Conservation (phyloP, 2,888 invertebrate genomes). For the Scaptomyza polygonia region DNA sequence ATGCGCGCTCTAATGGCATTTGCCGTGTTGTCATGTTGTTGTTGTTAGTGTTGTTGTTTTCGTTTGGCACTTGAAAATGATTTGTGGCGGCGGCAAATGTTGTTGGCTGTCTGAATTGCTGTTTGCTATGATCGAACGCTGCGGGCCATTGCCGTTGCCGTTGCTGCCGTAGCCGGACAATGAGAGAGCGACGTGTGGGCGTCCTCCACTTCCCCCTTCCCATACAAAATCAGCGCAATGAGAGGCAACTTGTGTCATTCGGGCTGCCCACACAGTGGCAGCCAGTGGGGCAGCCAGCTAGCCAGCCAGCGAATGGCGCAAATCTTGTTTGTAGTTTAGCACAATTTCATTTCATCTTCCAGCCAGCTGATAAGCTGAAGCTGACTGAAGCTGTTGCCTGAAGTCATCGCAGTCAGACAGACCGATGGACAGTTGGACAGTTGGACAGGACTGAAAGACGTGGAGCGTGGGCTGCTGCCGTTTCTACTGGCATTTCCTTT, state of each 20-base stretch:
- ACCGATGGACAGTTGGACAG: slow-evolving; percentile 17
- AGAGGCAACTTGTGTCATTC: slow-evolving; percentile 56
- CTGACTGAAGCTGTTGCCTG: slow-evolving; percentile 28
- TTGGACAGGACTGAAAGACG: slow-evolving; percentile 13
- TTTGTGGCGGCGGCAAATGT: slow-evolving; percentile 71
- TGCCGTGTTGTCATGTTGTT: slow-evolving; percentile 22
- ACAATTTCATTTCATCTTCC: slow-evolving; percentile 76
- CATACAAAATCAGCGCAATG: slow-evolving; percentile 12
- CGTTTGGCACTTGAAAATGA: slow-evolving; percentile 75
- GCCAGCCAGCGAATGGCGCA: slow-evolving; percentile 25
- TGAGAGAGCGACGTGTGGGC: slow-evolving; percentile 56
- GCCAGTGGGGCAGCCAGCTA: slow-evolving; percentile 5
- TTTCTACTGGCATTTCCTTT: slow-evolving; percentile 6
- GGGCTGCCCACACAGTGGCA: slow-evolving; percentile 67
- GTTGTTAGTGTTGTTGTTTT: slow-evolving; percentile 23
- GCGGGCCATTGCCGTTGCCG: slow-evolving; percentile 17
- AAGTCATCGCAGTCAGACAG: slow-evolving; percentile 27
- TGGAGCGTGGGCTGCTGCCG: slow-evolving; percentile 49
- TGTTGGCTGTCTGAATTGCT: slow-evolving; percentile 58
- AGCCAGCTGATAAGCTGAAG: slow-evolving; percentile 60
- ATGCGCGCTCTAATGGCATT: slow-evolving; percentile 64
- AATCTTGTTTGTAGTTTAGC: slow-evolving; percentile 78
- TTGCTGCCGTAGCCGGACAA: slow-evolving; percentile 45
- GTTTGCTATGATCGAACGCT: slow-evolving; percentile 32
- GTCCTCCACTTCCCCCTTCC: too few species aligned